Evolutionary conservation across 1,140 invertebrate species (phyloP), one percentile per base, ranked within the genome.

Genomic region (Drosophila quadrilineata): DNA sequence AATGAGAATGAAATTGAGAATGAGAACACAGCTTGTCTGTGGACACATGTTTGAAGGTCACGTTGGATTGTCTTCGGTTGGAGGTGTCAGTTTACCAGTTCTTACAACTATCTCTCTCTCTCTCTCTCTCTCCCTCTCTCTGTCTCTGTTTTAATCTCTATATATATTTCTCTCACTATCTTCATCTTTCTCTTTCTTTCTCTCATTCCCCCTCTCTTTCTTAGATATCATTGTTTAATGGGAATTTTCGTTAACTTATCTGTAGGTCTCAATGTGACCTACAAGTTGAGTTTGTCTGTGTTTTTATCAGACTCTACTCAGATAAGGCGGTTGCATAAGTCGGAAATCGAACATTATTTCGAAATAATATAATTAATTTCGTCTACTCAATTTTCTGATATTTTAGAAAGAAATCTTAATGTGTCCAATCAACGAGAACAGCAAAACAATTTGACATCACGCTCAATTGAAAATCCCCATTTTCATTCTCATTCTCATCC

Each of bases 381-480:
- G 58, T 38, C 72, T 72, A 77, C 69, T 76, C 77, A 59, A 59
- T 21, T 38, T 38, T 38, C 6, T 8, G 17, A 19, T 38, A 19
- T 67, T 66, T 57, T 41, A 17, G 17, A 19, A 28, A n/a, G n/a
- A n/a, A n/a, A n/a, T n/a, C n/a, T n/a, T n/a, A n/a, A n/a, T n/a
- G n/a, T n/a, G n/a, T n/a, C 36, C 57, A 43, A 52, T 59, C 57
- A 60, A 50, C 28, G 21, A 41, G 31, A 58, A 46, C 54, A 46
- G 19, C 40, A 24, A 26, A 50, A 12, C 67, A 67, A 72, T 77
- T 77, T 73, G 69, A 79, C 74, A 73, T 33, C 29, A 56, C 31
- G 19, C 46, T 24, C 21, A 29, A 24, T 50, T 50, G 35, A 31
- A 16, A 17, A 36, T 17, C 12, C 17, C 26, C n/a, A n/a, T n/a